Evolutionary conservation across 1,140 invertebrate species (phyloP).

Genomic region (Pogonomyrmex californicus): DNA sequence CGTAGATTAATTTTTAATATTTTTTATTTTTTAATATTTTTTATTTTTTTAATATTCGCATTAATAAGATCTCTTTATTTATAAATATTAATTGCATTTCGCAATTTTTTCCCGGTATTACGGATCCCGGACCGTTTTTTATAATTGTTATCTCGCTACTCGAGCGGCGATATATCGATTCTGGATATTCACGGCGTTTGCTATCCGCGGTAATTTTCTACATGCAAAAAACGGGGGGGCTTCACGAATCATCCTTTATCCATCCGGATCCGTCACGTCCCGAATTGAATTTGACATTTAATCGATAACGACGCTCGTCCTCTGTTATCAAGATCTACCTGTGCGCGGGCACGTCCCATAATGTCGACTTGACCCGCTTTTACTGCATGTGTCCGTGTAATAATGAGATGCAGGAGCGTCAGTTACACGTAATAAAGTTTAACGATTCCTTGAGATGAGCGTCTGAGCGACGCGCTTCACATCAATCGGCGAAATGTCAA

Average conservation of each 20-base stretch:
- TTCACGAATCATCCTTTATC: slow-evolving; percentile 41
- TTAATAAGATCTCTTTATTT: background rate
- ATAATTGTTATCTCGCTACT: background rate
- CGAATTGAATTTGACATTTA: slow-evolving; percentile 69
- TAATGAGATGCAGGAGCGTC: slow-evolving; percentile 65
- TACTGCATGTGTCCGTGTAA: slow-evolving; percentile 47
- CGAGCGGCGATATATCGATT: background rate
- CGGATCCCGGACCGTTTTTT: background rate
- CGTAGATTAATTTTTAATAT: background rate
- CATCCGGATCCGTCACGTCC: slow-evolving; percentile 52
- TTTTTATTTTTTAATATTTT: too few relatives aligned
- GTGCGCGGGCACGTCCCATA: slow-evolving; percentile 2
- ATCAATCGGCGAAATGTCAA: background rate
- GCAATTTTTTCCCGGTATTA: background rate
- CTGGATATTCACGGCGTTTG: background rate
- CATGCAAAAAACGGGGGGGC: slow-evolving; percentile 3
- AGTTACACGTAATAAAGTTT: slow-evolving; percentile 68
- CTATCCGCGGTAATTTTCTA: slow-evolving; percentile 1
- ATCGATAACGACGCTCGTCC: slow-evolving; percentile 67
- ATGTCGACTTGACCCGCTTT: slow-evolving; percentile 67
- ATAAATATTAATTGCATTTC: background rate
- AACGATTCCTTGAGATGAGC: background rate
- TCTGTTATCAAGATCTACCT: slow-evolving; percentile 62
- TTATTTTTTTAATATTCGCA: background rate
- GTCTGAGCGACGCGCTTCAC: background rate